Evolutionary conservation across 2,797 vertebrate genomes (phyloP).

Genomic region (Chloroceryle inda): DNA sequence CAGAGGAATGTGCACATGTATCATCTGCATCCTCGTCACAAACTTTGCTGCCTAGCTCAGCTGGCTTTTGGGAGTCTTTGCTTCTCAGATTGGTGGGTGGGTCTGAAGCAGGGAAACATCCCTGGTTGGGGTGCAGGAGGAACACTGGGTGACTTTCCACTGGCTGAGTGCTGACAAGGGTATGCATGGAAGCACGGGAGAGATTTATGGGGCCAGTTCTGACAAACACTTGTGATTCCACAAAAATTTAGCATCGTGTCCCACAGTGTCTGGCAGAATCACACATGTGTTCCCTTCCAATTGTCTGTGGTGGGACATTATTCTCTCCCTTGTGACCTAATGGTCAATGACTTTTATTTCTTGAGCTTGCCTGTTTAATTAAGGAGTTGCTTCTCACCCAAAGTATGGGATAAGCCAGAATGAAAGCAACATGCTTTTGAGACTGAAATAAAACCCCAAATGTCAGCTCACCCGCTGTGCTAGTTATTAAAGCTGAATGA

Average conservation of each 20-base stretch:
- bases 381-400: conserved; percentile 41
- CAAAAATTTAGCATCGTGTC: conserved; percentile 28
- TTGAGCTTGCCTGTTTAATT: conserved; percentile 45
- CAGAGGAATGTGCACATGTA: accelerated
- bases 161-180: neutral
- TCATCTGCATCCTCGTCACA: neutral
- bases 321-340: conserved; percentile 49
- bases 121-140: neutral
- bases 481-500: conserved; percentile 33
- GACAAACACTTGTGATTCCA: conserved; percentile 62
- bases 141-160: conserved; percentile 20
- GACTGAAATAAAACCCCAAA: conserved; percentile 29
- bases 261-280: conserved; percentile 47
- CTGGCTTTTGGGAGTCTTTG: neutral
- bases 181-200: neutral
- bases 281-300: conserved; percentile 21
- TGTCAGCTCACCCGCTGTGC: conserved; percentile 9
- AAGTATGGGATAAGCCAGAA: conserved; percentile 19
- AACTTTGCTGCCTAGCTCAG: neutral
- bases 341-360: conserved; percentile 64
- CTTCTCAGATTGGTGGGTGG: neutral
- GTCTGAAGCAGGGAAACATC: neutral
- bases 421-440: conserved; percentile 32
- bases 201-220: conserved; percentile 41
- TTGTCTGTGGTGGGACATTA: conserved; percentile 34